These are phyloP conservation scores for Idaea straminata DNA, from an alignment of 2,888 invertebrate genomes.

Conservation along the genomic window DNA sequence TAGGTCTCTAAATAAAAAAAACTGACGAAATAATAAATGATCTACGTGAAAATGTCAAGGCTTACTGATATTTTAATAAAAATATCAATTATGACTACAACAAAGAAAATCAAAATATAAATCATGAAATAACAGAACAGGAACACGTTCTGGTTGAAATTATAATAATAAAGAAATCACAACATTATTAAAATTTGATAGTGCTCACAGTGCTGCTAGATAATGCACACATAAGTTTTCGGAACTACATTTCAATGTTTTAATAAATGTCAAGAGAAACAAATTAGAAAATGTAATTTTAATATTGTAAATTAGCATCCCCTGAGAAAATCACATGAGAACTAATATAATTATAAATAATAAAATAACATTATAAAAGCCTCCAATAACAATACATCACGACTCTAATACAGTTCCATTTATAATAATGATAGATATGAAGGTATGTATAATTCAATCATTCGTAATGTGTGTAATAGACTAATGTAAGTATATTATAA, in stretches of 20 bases:
- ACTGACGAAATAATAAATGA: conserved; percentile 1
- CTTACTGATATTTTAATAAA: not conserved
- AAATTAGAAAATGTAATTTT: no score
- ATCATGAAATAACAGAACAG: not conserved
- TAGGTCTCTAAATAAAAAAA: not conserved
- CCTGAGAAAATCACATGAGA: conserved; percentile 12
- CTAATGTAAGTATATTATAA: conserved; percentile 11
- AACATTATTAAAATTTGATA: no score
- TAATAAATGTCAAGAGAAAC: no score
- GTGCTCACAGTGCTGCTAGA: no score
- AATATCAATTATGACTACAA: not conserved
- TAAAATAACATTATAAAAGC: not conserved
- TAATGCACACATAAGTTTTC: no score
- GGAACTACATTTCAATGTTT: no score
- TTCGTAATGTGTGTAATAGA: conserved; percentile 28
- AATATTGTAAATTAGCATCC: no score
- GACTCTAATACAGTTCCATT: conserved; percentile 15
- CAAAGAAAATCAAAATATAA: not conserved
- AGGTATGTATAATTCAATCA: conserved; percentile 24
- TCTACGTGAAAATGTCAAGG: not conserved
- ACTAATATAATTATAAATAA: conserved; percentile 25
- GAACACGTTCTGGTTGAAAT: not conserved
- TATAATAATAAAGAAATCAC: not conserved
- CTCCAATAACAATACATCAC: not conserved
- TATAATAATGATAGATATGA: conserved; percentile 18